phyloP scores from a whole-genome alignment of 2,797 vertebrate genomes.

The Meriones psammophilus region DNA sequence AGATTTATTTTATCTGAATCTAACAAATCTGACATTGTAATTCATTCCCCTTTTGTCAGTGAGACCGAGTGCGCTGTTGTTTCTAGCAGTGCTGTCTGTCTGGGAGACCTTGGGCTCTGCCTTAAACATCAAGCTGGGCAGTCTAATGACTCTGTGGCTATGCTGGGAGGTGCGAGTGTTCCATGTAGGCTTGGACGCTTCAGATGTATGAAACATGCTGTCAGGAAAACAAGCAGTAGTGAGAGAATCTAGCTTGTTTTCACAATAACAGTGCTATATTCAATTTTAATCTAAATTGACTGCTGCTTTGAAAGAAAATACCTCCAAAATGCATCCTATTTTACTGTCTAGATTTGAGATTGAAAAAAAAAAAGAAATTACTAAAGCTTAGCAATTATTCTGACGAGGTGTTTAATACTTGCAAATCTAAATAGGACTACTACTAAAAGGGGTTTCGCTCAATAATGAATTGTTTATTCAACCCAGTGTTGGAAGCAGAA shows the following conservation, averaged over 20 bases:
- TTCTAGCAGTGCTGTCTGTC: constrained; percentile 86
- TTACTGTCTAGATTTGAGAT: constrained; percentile 85
- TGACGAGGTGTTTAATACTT: constrained; percentile 80
- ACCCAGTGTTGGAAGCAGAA: constrained; percentile 66
- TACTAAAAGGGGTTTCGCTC: constrained; percentile 79
- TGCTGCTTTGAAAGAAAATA: constrained; percentile 88
- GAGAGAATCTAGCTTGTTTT: constrained; percentile 82
- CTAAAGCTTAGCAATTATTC: constrained; percentile 80
- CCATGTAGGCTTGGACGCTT: constrained; percentile 81
- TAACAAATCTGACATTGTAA: constrained; percentile 88
- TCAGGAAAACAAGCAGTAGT: constrained; percentile 87
- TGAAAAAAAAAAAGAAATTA: constrained; percentile 83
- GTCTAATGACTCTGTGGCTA: constrained; percentile 89
- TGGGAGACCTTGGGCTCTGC: constrained; percentile 87
- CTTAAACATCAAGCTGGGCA: constrained; percentile 89
- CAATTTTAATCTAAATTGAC: constrained; percentile 89
- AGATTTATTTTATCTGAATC: constrained; percentile 86
- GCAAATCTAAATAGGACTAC: constrained; percentile 78
- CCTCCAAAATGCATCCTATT: constrained; percentile 85
- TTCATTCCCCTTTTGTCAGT: constrained; percentile 90
- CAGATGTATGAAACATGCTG: constrained; percentile 86
- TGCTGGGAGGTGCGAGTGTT: constrained; percentile 83
- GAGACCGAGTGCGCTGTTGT: constrained; percentile 87
- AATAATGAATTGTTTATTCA: constrained; percentile 78
- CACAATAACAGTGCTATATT: constrained; percentile 81